phyloP scores from a whole-genome alignment of 2,888 invertebrate species.

The Incurvaria masculella region DNA sequence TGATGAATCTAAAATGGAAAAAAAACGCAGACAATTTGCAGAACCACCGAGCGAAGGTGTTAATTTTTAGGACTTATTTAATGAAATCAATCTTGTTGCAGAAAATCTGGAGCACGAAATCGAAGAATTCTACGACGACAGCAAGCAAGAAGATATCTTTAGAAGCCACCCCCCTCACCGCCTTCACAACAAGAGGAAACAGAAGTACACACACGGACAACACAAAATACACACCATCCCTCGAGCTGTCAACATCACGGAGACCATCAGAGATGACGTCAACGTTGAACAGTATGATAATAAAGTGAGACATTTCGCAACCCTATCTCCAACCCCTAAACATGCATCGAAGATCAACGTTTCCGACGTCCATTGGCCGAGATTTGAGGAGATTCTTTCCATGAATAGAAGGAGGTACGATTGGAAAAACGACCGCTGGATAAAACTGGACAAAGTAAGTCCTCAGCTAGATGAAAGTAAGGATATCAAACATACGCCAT shows the following conservation, averaged over 20 bases:
- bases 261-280: too few relatives aligned
- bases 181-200: neutral
- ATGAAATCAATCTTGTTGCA: slow-evolving; percentile 28
- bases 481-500: too few relatives aligned
- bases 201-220: neutral
- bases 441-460: slow-evolving; percentile 32
- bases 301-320: too few relatives aligned
- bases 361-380: slow-evolving; percentile 30
- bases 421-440: slow-evolving; percentile 50
- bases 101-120: slow-evolving; percentile 41
- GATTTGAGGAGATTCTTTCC: slow-evolving; percentile 40
- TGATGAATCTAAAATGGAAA: too few relatives aligned
- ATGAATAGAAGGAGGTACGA: slow-evolving; percentile 43
- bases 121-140: slow-evolving; percentile 35
- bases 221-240: neutral
- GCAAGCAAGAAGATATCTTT: too few relatives aligned
- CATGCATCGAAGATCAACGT: neutral
- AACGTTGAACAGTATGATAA: too few relatives aligned
- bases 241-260: neutral
- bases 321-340: too few relatives aligned
- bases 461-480: neutral
- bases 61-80: too few relatives aligned
- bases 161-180: neutral
- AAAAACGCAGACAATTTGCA: too few relatives aligned
- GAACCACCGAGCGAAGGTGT: too few relatives aligned